Percentiles rank a stretch among this genome's conserved stretches.
Conservation (phyloP, 2,888 invertebrate species). For the Sarcophaga carnaria region DNA sequence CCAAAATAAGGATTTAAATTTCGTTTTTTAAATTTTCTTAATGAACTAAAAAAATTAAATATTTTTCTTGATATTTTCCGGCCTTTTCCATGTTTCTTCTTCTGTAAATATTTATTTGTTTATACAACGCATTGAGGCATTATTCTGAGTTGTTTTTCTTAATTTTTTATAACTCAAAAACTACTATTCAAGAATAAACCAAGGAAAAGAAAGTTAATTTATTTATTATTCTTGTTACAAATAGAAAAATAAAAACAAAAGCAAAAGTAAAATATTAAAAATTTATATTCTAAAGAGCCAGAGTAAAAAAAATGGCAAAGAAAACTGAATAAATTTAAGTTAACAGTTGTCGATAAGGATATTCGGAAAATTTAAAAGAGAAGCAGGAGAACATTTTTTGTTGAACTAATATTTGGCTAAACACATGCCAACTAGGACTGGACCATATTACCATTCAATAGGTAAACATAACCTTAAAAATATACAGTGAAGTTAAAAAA, state of each 20-base stretch:
- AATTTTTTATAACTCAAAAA: background rate
- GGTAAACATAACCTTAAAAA: too few relatives aligned
- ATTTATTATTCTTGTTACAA: background rate
- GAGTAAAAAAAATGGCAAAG: too few relatives aligned
- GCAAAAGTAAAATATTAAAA: background rate
- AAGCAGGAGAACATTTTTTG: too few relatives aligned
- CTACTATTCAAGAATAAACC: background rate
- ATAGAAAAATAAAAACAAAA: background rate
- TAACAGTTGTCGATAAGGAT: too few relatives aligned
- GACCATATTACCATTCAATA: too few relatives aligned
- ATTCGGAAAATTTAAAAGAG: too few relatives aligned
- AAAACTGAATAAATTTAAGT: too few relatives aligned
- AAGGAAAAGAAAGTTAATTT: background rate
- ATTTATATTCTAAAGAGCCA: too few relatives aligned
- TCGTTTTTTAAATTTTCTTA: conserved; percentile 6
- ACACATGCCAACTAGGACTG: too few relatives aligned
- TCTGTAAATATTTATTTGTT: conserved; percentile 18
- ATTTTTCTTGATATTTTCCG: background rate
- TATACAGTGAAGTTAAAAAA: too few relatives aligned
- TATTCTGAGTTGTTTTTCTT: background rate
- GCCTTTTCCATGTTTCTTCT: background rate
- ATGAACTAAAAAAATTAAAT: conserved; percentile 33
- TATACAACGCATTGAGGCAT: background rate
- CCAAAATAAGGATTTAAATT: background rate
- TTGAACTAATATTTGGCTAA: too few relatives aligned